A percentile compares a stretch with the other conserved stretches of the same genome.
These are phyloP conservation scores for Tetheella fluctuosa DNA, from an alignment of 2,888 invertebrate species.

Conservation along the genomic window DNA sequence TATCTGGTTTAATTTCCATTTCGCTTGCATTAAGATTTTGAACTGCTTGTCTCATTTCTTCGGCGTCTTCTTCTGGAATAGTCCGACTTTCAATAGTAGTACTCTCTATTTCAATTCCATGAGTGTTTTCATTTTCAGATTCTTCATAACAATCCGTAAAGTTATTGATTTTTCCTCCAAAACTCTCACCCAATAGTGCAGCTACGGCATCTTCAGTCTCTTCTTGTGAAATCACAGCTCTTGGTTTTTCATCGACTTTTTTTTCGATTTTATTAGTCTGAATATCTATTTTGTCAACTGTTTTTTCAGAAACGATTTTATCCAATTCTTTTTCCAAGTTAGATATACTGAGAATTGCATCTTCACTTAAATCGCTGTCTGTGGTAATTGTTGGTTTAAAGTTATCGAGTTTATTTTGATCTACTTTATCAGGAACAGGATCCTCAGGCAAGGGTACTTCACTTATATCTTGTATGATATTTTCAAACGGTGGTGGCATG, in stretches of 20 bases:
- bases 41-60: slow-evolving; percentile 93
- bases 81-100: slow-evolving; percentile 77
- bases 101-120: slow-evolving; percentile 74
- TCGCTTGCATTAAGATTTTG: slow-evolving; percentile 90
- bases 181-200: slow-evolving; percentile 93
- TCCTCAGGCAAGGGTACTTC: slow-evolving; percentile 74
- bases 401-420: slow-evolving; percentile 74
- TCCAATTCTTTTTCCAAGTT: slow-evolving; percentile 64
- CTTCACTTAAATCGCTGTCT: slow-evolving; percentile 86
- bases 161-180: slow-evolving; percentile 85
- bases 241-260: slow-evolving; percentile 89
- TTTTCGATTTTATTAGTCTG: slow-evolving; percentile 75
- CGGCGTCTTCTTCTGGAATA: slow-evolving; percentile 89
- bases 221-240: slow-evolving; percentile 94
- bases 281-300: slow-evolving; percentile 59
- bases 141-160: slow-evolving; percentile 85
- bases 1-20: slow-evolving; percentile 91
- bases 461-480: slow-evolving; percentile 67
- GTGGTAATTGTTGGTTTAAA: slow-evolving; percentile 86
- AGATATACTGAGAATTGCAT: slow-evolving; percentile 91
- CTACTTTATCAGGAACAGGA: slow-evolving; percentile 57
- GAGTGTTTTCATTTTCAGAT: slow-evolving; percentile 67
- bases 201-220: slow-evolving; percentile 97
- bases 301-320: slow-evolving; percentile 58
- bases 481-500: slow-evolving; percentile 71